Conservation (phyloP, 2,888 invertebrate species). For the Malthinus seriepunctatus region DNA sequence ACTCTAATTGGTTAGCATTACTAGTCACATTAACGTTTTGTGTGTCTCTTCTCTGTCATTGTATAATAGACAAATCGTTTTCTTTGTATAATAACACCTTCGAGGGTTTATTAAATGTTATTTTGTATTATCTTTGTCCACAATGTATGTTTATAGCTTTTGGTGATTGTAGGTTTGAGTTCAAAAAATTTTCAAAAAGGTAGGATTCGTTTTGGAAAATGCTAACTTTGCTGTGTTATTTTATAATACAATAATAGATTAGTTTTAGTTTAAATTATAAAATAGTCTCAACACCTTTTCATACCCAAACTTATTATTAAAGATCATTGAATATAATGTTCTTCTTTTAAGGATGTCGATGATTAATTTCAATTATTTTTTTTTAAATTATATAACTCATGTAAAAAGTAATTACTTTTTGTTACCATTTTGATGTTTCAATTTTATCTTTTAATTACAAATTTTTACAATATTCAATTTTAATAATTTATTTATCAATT, state of each 20-base stretch:
- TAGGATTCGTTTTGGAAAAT: neutral
- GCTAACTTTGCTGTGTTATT: neutral
- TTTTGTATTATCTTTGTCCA: slow-evolving; percentile 19
- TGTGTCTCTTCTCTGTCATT: slow-evolving; percentile 30
- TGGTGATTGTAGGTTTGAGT: slow-evolving; percentile 16
- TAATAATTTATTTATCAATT: too few relatives aligned
- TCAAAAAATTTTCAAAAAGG: neutral
- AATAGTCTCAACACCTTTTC: slow-evolving; percentile 5
- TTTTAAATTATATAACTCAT: too few relatives aligned
- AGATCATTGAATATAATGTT: neutral
- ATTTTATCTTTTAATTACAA: too few relatives aligned
- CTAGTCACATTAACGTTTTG: slow-evolving; percentile 30
- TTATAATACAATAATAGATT: slow-evolving; percentile 5
- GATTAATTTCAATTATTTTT: too few relatives aligned
- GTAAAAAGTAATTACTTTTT: too few relatives aligned
- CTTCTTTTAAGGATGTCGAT: too few relatives aligned
- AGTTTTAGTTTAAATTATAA: slow-evolving; percentile 4
- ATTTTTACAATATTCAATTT: too few relatives aligned
- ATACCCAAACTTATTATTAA: neutral
- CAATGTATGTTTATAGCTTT: slow-evolving; percentile 22
- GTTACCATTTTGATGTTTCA: too few relatives aligned
- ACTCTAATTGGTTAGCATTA: slow-evolving; percentile 36
- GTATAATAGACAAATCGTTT: slow-evolving; percentile 23
- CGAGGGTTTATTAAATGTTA: slow-evolving; percentile 29
- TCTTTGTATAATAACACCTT: slow-evolving; percentile 20